A percentile compares a stretch with the other conserved stretches of the same genome.
phyloP scores from a whole-genome alignment of 2,888 invertebrate species.

The Drosophila fulvimacula region DNA sequence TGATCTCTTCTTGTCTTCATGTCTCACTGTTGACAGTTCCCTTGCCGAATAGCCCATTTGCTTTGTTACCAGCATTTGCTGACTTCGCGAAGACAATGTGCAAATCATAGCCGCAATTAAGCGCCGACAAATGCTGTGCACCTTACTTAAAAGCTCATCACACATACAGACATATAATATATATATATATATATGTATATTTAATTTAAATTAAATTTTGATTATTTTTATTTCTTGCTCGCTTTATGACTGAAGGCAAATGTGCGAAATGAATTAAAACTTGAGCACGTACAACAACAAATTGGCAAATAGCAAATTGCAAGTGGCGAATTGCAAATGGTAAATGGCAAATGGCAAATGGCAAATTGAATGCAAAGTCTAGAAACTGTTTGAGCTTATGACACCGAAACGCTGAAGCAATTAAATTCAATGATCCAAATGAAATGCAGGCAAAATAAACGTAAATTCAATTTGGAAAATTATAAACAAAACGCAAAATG shows the following conservation, averaged over 20 bases:
- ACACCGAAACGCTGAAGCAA: constrained; percentile 31
- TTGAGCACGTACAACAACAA: constrained; percentile 25
- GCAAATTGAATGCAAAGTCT: constrained; percentile 21
- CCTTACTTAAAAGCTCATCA: constrained; percentile 31
- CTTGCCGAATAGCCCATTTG: not conserved
- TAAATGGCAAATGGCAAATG: not conserved
- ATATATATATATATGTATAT: not conserved
- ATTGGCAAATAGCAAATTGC: not conserved
- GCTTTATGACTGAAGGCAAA: constrained; percentile 19
- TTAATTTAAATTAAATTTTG: not conserved
- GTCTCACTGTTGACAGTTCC: not conserved
- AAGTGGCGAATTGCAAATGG: constrained; percentile 2
- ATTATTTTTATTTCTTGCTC: not conserved
- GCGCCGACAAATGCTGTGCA: constrained; percentile 14
- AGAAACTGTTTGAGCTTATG: constrained; percentile 20
- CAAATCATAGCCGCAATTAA: constrained; percentile 5
- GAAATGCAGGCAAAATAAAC: constrained; percentile 34
- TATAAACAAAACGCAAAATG: constrained; percentile 37
- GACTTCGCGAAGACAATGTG: constrained; percentile 5
- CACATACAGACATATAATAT: not conserved
- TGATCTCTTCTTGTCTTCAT: not conserved
- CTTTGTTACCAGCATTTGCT: not conserved
- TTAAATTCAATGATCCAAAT: constrained; percentile 33
- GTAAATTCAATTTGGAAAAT: constrained; percentile 33
- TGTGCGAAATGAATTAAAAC: constrained; percentile 9